Conservation (phyloP, 2,888 invertebrate species). For the Calliopum simillimum region DNA sequence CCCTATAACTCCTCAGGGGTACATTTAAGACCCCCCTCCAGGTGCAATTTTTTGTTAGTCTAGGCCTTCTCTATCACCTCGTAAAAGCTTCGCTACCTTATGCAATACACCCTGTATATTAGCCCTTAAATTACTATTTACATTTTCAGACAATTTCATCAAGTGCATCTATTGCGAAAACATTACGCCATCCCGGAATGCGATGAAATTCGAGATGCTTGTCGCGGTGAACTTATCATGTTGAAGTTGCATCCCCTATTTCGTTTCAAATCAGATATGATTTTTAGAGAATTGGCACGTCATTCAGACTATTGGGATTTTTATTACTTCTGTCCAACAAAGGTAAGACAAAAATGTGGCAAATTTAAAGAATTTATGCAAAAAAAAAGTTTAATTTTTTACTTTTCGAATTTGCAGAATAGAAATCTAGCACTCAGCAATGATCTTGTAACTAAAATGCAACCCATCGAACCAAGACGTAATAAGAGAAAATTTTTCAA, state of each 20-base stretch:
- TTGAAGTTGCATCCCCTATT: conserved; percentile 58
- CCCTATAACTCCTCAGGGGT: too few relatives aligned
- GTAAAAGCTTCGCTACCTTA: too few relatives aligned
- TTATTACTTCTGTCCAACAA: conserved; percentile 47
- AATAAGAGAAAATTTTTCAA: conserved; percentile 36
- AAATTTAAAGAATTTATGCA: too few relatives aligned
- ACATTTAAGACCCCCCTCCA: too few relatives aligned
- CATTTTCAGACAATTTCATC: conserved; percentile 40
- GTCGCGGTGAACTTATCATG: conserved; percentile 53
- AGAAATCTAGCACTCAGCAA: conserved; percentile 43
- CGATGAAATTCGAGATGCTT: conserved; percentile 41
- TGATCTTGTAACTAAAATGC: conserved; percentile 54
- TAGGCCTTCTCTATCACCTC: too few relatives aligned
- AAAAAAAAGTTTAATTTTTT: too few relatives aligned
- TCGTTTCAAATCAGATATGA: conserved; percentile 52
- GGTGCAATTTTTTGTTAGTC: too few relatives aligned
- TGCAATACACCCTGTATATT: too few relatives aligned
- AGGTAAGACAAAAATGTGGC: conserved; percentile 36
- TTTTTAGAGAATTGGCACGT: conserved; percentile 54
- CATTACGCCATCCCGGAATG: conserved; percentile 46
- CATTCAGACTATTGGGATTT: conserved; percentile 52
- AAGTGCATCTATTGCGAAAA: conserved; percentile 44
- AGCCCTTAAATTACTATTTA: not conserved
- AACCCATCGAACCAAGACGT: conserved; percentile 57
- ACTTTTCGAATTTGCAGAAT: too few relatives aligned